These are phyloP conservation scores for Podotricha telesiphe DNA, from an alignment of 2,888 invertebrate genomes.

Conservation along the genomic window DNA sequence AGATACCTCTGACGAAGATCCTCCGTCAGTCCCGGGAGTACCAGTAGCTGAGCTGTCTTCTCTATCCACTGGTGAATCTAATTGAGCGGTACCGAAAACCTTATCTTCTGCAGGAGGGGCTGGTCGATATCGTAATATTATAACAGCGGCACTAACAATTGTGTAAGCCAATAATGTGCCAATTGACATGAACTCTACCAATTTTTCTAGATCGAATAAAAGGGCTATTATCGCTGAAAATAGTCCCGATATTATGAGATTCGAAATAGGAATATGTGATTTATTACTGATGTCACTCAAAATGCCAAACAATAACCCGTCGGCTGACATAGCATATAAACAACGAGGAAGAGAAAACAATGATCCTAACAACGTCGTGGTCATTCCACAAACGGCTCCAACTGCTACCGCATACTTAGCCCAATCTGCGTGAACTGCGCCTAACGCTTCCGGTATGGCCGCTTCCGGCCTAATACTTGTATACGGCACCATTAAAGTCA, in stretches of 20 bases:
- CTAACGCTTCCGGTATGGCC: constrained; percentile 91
- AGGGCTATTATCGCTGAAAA: constrained; percentile 91
- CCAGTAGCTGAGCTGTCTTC: constrained; percentile 86
- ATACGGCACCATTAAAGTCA: constrained; percentile 92
- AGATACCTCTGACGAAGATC: constrained; percentile 81
- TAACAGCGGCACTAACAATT: constrained; percentile 95
- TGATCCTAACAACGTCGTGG: constrained; percentile 93
- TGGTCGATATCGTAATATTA: constrained; percentile 92
- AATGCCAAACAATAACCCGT: constrained; percentile 92
- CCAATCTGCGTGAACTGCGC: constrained; percentile 89
- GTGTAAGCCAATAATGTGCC: constrained; percentile 94
- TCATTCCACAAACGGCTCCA: constrained; percentile 96
- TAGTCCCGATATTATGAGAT: constrained; percentile 90
- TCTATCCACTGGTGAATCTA: constrained; percentile 82
- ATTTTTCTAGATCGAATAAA: constrained; percentile 92
- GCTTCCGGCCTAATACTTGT: constrained; percentile 89
- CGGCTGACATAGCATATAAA: constrained; percentile 95
- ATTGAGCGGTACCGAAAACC: constrained; percentile 72
- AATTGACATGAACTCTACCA: constrained; percentile 98
- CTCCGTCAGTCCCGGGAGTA: constrained; percentile 84
- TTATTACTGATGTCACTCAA: constrained; percentile 89
- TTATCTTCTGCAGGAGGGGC: constrained; percentile 77
- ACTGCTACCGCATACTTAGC: constrained; percentile 92
- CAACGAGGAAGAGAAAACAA: constrained; percentile 93
- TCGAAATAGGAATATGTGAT: constrained; percentile 91